Conservation (phyloP, 1,140 invertebrate genomes). For the Drosophila lini region DNA sequence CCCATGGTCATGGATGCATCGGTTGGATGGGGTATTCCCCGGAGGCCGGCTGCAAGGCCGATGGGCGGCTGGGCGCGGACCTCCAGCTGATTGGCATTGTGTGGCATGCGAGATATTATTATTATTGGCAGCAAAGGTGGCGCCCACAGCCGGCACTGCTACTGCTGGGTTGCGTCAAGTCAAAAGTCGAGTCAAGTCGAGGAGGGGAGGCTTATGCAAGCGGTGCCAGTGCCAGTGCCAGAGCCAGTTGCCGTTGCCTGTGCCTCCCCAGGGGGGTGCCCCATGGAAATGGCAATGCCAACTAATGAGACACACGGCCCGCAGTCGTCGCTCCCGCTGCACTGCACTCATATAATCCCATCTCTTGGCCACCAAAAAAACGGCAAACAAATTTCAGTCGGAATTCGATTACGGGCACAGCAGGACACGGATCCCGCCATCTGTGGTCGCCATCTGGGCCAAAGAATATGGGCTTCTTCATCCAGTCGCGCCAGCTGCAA, state of each 20-base stretch:
- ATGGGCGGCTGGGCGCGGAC: constrained; percentile 16
- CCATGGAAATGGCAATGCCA: constrained; percentile 68
- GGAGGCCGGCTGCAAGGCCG: constrained; percentile 41
- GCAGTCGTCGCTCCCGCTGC: constrained; percentile 1
- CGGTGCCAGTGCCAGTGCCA: neutral
- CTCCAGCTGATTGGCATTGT: constrained; percentile 61
- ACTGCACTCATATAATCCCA: constrained; percentile 69
- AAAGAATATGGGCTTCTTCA: constrained; percentile 66
- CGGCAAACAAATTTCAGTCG: constrained; percentile 63
- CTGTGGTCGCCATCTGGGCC: neutral
- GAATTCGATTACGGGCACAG: constrained; percentile 66
- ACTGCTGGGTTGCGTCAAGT: constrained; percentile 59
- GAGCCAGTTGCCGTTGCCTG: neutral
- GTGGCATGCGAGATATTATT: constrained; percentile 61
- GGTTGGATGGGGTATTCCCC: constrained; percentile 26
- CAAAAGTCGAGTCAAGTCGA: constrained; percentile 65
- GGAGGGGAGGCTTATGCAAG: constrained; percentile 68
- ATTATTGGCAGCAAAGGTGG: constrained; percentile 77
- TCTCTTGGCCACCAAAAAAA: constrained; percentile 68
- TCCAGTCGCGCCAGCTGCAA: constrained; percentile 61
- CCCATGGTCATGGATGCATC: constrained; percentile 22
- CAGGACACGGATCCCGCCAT: constrained; percentile 32
- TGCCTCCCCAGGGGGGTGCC: constrained; percentile 8
- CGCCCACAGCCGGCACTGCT: constrained; percentile 41
- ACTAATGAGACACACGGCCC: constrained; percentile 67